These are phyloP conservation scores for Marronus borbonicus DNA, from an alignment of 2,888 invertebrate species.

Conservation along the genomic window DNA sequence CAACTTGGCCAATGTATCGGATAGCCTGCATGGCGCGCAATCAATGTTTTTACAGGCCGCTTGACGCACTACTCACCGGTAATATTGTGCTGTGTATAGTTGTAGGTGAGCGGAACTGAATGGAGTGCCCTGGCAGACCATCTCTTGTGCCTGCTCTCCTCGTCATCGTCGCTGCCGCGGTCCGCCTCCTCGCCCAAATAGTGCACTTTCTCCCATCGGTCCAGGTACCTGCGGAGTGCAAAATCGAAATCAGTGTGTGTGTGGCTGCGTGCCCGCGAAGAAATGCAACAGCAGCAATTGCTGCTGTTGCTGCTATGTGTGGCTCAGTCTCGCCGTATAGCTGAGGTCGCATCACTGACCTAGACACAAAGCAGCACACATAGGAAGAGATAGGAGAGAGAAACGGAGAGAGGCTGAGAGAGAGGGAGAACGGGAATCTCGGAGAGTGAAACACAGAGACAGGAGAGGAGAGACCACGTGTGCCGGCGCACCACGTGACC, in stretches of 20 bases:
- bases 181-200: slow-evolving; percentile 93
- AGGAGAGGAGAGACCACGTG: slow-evolving; percentile 55
- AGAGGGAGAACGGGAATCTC: not conserved
- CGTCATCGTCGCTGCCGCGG: slow-evolving; percentile 83
- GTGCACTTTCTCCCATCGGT: slow-evolving; percentile 91
- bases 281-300: not conserved
- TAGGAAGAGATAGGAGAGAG: slow-evolving; percentile 36
- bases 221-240: slow-evolving; percentile 75
- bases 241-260: slow-evolving; percentile 39
- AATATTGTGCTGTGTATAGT: slow-evolving; percentile 84
- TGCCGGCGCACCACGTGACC: slow-evolving; percentile 58
- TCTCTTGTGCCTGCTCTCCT: slow-evolving; percentile 81
- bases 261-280: slow-evolving; percentile 2
- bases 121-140: slow-evolving; percentile 78
- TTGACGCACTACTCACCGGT: slow-evolving; percentile 72
- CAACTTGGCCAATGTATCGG: too few species aligned
- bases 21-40: too few species aligned
- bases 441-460: slow-evolving; percentile 14
- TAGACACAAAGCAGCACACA: slow-evolving; percentile 52
- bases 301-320: not conserved
- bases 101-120: slow-evolving; percentile 83
- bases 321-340: not conserved
- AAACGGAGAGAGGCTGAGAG: slow-evolving; percentile 12
- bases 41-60: too few species aligned
- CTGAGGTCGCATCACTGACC: slow-evolving; percentile 61